Base-by-base conservation (phyloP, 92 coral and sea anemone genomes). In the Zoanthus solanderi region DNA sequence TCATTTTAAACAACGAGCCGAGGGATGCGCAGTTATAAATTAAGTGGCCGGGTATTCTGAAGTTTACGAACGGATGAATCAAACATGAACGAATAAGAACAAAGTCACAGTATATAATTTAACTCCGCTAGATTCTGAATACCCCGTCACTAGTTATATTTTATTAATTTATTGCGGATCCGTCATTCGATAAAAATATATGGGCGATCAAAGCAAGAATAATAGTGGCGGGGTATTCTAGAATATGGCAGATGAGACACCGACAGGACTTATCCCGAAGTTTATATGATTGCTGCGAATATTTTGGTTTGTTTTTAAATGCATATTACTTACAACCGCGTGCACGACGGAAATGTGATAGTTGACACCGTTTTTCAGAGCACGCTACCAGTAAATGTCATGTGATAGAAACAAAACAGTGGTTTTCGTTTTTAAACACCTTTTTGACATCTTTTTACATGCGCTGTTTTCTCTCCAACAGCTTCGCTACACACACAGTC, bases 291-390 rank as follows among this genome's bases (percentile, higher is more conserved):
- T 68, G 73, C 73, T 68, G 73, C 73, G 34, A 68, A 68, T 68
- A 68, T 68, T 68, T 68, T 68, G 73, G 73, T 68, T 68, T 68
- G 73, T 68, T 68, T 68, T 68, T 68, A 68, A 68, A 68, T 68
- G 73, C 73, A 68, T 68, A 68, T 68, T 68, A 68, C 73, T 68
- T 68, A 68, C 73, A 68, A 68, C 73, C 44, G 73, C 73, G 73
- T 68, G 73, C 73, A 68, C 73, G 73, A 68, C 73, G 73, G 73
- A 68, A 68, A 37, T 37, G 42, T 37, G 42, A 37, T 37, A 37
- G 42, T 37, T 37, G 42, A 37, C 42, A 37, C 42, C 42, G 42
- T 37, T 37, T 37, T 37, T 37, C 42, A 37, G 42, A 37, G 42
- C 42, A 37, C 42, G 42, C 73, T 68, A 68, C 73, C 73, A 68